Conservation (phyloP, 1,140 invertebrate species). For the Mamestra configurata region DNA sequence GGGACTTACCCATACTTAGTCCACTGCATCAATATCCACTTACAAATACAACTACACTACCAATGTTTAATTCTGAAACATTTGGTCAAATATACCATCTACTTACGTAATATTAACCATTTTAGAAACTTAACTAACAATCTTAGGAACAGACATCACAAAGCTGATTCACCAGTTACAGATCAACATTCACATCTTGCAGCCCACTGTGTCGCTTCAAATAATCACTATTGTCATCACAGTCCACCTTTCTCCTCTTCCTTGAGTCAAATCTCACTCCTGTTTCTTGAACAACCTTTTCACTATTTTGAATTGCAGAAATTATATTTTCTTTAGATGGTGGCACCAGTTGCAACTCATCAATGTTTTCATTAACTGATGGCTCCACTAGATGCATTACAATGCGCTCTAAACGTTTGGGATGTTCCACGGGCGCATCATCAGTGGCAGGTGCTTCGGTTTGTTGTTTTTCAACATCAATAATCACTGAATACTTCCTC, state of each 20-base stretch:
- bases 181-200: constrained; percentile 50
- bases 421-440: constrained; percentile 90
- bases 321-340: constrained; percentile 84
- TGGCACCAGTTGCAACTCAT: constrained; percentile 76
- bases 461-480: constrained; percentile 85
- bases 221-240: constrained; percentile 70
- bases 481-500: constrained; percentile 91
- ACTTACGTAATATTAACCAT: constrained; percentile 38
- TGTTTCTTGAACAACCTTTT: constrained; percentile 80
- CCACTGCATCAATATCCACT: constrained; percentile 2
- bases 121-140: constrained; percentile 46
- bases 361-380: constrained; percentile 82
- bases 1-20: constrained; percentile 27
- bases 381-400: constrained; percentile 91
- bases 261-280: constrained; percentile 81
- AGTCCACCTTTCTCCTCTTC: constrained; percentile 78
- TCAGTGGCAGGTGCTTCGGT: constrained; percentile 70
- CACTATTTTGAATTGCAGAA: constrained; percentile 83
- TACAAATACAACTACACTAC: constrained; percentile 13
- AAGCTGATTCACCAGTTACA: constrained; percentile 53
- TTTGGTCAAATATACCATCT: constrained; percentile 51
- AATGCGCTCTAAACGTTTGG: constrained; percentile 90
- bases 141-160: constrained; percentile 62
- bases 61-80: constrained; percentile 32
- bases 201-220: constrained; percentile 75